Conservation (phyloP, 2,113 vertebrate species). For the Conger conger region DNA sequence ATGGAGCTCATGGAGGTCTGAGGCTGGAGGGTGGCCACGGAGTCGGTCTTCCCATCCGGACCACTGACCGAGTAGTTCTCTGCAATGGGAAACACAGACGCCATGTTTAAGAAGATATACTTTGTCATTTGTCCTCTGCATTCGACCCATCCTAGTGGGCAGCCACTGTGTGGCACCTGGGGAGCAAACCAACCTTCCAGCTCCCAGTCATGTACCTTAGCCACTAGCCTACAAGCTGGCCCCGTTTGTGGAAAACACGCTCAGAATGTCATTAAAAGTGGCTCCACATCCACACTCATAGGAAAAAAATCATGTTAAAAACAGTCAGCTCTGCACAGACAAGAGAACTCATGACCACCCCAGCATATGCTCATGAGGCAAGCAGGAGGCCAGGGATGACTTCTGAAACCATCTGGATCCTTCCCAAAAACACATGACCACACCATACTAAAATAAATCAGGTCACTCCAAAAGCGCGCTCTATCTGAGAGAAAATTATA, state of each 20-base stretch:
- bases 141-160: too few relatives aligned
- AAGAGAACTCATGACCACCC: not conserved
- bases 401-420: not conserved
- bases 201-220: too few relatives aligned
- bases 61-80: slow-evolving; percentile 73
- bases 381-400: not conserved
- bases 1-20: slow-evolving; percentile 82
- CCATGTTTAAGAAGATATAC: too few relatives aligned
- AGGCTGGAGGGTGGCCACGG: slow-evolving; percentile 77
- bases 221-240: not conserved
- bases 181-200: too few relatives aligned
- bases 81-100: slow-evolving; percentile 46
- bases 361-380: not conserved
- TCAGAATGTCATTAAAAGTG: not conserved
- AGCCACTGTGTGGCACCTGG: too few relatives aligned
- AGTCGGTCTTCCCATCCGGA: slow-evolving; percentile 80
- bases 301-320: too few relatives aligned
- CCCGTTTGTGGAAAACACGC: not conserved
- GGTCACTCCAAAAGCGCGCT: not conserved
- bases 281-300: not conserved
- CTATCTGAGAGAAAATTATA: slow-evolving; percentile 1
- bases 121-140: too few relatives aligned
- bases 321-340: not conserved
- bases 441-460: not conserved
- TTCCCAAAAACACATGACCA: slow-evolving; percentile 2